Evolutionary conservation across 2,113 vertebrate species (phyloP).

Genomic region (Trogon melanurus): DNA sequence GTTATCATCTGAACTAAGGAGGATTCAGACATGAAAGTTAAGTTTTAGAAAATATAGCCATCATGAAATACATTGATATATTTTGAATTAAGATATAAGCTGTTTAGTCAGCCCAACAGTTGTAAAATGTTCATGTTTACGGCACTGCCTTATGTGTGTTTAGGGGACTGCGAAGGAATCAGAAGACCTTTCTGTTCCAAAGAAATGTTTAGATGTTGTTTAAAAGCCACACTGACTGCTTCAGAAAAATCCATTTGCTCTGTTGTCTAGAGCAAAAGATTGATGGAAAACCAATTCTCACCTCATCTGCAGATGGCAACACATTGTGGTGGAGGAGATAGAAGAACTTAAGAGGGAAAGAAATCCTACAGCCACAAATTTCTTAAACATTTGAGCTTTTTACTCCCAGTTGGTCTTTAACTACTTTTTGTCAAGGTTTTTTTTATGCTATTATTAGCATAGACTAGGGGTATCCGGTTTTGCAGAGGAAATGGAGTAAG

Average conservation of each 20-base stretch:
- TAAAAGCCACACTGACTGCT: background rate
- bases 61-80: background rate
- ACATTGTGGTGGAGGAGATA: background rate
- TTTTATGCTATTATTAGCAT: background rate
- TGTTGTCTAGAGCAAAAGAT: background rate
- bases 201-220: background rate
- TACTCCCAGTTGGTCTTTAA: background rate
- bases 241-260: background rate
- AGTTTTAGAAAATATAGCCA: background rate
- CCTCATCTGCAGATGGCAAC: background rate
- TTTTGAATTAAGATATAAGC: background rate
- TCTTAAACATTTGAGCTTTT: background rate
- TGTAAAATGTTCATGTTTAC: background rate
- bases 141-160: background rate
- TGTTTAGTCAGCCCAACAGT: background rate
- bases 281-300: background rate
- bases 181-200: background rate
- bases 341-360: background rate
- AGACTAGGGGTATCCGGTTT: background rate
- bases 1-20: background rate
- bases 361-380: background rate
- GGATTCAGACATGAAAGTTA: background rate
- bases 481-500: background rate
- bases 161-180: background rate
- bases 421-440: background rate